A percentile compares a stretch with the other conserved stretches of the same genome.
phyloP scores from a whole-genome alignment of 2,113 vertebrate genomes.

The Ploceus nigricollis region DNA sequence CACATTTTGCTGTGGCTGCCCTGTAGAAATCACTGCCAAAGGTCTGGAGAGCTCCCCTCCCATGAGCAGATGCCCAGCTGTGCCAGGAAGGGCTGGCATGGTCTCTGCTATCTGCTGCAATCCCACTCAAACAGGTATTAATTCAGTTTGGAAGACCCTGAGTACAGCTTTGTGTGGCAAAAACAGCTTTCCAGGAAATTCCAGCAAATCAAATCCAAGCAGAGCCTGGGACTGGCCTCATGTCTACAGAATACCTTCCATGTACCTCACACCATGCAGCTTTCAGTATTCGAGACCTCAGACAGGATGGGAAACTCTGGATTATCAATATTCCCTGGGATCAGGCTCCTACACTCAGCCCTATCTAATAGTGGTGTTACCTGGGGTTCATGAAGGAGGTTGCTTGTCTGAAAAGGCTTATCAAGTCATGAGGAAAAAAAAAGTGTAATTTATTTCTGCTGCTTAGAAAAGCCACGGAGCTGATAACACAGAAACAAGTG shows the following conservation, averaged over 20 bases:
- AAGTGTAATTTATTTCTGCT: background rate
- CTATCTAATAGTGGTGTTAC: background rate
- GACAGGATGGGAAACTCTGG: background rate
- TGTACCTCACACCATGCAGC: background rate
- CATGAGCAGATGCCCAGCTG: background rate
- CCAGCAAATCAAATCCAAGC: background rate
- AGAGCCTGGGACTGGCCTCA: background rate
- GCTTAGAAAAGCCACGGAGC: background rate
- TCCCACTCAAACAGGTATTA: background rate
- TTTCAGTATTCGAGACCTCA: background rate
- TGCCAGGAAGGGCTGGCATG: background rate
- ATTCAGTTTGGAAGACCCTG: background rate
- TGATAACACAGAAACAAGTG: background rate
- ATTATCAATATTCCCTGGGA: background rate
- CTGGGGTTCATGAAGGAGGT: background rate
- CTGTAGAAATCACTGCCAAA: background rate
- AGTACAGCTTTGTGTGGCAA: background rate
- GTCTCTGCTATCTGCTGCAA: background rate
- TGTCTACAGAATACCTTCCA: fast-evolving
- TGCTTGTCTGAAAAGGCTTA: background rate
- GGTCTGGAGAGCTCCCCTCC: background rate
- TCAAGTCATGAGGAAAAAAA: background rate
- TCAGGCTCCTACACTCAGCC: background rate
- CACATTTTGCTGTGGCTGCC: background rate
- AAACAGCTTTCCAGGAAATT: background rate